Evolutionary conservation across 2,888 invertebrate genomes (phyloP), one percentile per base, ranked within the genome.

Genomic region (Lamellibrachia satsuma): DNA sequence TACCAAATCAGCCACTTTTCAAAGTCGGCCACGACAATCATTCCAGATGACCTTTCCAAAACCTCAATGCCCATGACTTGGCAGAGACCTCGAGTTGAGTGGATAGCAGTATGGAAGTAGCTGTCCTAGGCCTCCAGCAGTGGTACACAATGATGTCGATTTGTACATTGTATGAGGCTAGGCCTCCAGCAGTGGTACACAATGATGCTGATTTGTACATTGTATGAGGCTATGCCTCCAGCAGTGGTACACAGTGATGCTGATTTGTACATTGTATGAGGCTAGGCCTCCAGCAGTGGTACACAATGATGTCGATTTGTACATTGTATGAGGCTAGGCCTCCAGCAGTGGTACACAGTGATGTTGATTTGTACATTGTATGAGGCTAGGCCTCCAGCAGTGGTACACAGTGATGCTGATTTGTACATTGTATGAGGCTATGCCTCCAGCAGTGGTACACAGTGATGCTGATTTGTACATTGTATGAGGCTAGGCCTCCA

Each of bases 1-100:
- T 92, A 92, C 90, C 92, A 92, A 90, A 90, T 90, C 51, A 52
- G 92, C 90, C 92, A 92, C 92, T 92, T 90, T 90, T 90, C 92
- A n/a, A 90, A 92, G 27, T 52, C 52, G 7, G 92, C 9, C 90
- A 52, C 51, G 9, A 92, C 52, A 52, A 92, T 52, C 52, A 90
- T 92, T 52, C 92, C 90, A 52, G 90, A 92, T 52, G 90, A 90
- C 52, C 90, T 90, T 52, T 92, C 92, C 52, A 90, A 92, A 92
- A 92, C 92, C 9, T 90, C 90, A 15, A 90, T 90, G 52, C 92
- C 92, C 90, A 39, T 52, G 90, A 90, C 55, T 27, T 92, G 90
- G 92, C 90, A 92, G 11, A 92, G 90, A 90, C 92, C 90, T 52
- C 52, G 90, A 27, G 90, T 92, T n/a, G 92, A 92, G 27, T 52